Conservation (phyloP, 2,797 vertebrate genomes). For the Gymnothorax javanicus region DNA sequence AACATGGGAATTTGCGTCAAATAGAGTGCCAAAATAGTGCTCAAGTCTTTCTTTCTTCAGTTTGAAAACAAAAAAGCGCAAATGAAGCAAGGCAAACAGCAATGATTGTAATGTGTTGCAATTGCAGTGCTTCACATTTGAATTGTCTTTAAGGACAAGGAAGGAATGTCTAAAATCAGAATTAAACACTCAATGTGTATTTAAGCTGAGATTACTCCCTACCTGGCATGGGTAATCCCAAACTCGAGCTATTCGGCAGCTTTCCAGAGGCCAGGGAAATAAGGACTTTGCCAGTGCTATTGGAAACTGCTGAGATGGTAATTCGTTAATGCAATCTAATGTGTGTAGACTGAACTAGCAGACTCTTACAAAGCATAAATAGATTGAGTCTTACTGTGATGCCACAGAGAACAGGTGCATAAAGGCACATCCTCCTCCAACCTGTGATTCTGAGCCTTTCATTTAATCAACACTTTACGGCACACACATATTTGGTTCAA, state of each 20-base stretch:
- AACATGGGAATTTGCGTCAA: too few relatives aligned
- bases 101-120: too few relatives aligned
- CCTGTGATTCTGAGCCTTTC: neutral
- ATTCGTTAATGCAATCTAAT: slow-evolving; percentile 1
- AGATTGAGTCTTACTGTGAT: neutral
- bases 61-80: too few relatives aligned
- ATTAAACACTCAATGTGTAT: neutral
- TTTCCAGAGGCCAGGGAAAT: slow-evolving; percentile 20
- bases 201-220: neutral
- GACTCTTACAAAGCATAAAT: neutral
- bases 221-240: neutral
- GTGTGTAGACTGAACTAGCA: slow-evolving; percentile 4
- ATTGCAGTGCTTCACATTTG: too few relatives aligned
- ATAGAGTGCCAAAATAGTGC: too few relatives aligned
- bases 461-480: neutral
- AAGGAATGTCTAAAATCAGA: neutral
- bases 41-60: too few relatives aligned
- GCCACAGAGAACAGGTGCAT: neutral
- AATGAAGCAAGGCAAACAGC: too few relatives aligned
- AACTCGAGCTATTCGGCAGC: neutral
- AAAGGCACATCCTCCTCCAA: neutral
- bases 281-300: neutral
- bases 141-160: too few relatives aligned
- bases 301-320: neutral
- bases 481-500: neutral